A percentile compares a stretch with the other conserved stretches of the same genome.
These are phyloP conservation scores for Phyllotis vaccarum DNA, from an alignment of 2,797 vertebrate species.

Conservation along the genomic window DNA sequence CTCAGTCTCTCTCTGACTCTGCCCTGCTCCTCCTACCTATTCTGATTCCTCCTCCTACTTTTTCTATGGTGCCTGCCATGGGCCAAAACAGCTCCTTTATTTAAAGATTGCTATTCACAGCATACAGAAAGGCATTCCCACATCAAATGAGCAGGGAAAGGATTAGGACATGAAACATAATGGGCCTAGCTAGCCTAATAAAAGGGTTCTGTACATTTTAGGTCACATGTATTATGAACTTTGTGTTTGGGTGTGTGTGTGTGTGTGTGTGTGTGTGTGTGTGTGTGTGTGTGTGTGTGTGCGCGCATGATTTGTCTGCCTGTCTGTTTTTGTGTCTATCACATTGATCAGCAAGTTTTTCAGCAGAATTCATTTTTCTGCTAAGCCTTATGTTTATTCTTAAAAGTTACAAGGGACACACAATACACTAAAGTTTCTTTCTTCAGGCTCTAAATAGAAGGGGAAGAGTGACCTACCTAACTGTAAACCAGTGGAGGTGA, in stretches of 20 bases:
- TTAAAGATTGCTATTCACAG: too few species aligned
- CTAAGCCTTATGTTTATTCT: conserved; percentile 10
- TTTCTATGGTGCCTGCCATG: too few species aligned
- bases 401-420: conserved; percentile 35
- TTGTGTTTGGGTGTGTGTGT: not conserved
- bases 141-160: not conserved
- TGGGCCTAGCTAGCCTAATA: not conserved
- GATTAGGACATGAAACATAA: not conserved
- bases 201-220: not conserved
- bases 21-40: too few species aligned
- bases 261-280: not conserved
- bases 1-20: too few species aligned
- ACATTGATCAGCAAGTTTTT: not conserved
- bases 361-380: not conserved
- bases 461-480: not conserved
- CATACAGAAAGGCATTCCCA: too few species aligned
- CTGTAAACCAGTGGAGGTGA: not conserved
- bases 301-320: not conserved
- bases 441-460: not conserved
- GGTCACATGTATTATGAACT: not conserved
- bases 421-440: not conserved
- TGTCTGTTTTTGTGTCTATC: not conserved
- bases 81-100: too few species aligned
- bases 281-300: not conserved
- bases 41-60: too few species aligned